Conservation (phyloP, 1,140 invertebrate species). For the Drosophila pseudoobscura region DNA sequence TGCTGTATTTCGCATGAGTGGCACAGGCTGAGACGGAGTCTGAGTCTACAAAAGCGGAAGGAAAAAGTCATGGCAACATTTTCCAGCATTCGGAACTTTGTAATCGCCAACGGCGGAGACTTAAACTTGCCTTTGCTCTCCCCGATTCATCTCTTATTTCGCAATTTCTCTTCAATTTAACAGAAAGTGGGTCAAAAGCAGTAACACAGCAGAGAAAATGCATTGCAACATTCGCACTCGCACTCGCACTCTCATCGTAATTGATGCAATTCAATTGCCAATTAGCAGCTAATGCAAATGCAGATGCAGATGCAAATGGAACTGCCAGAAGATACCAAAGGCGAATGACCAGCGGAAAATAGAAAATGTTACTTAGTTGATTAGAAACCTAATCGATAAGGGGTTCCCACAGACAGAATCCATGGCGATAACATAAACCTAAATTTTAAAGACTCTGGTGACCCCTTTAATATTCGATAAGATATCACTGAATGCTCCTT, state of each 20-base stretch:
- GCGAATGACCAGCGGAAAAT: not conserved
- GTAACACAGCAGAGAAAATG: slow-evolving; percentile 43
- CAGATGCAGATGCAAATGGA: not conserved
- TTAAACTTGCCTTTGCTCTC: slow-evolving; percentile 28
- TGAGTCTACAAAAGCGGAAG: not conserved
- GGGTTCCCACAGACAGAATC: no score
- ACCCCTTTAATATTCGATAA: no score
- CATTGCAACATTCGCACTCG: slow-evolving; percentile 29
- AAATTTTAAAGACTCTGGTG: no score
- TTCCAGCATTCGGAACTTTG: slow-evolving; percentile 36
- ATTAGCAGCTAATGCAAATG: slow-evolving; percentile 53
- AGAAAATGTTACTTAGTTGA: no score
- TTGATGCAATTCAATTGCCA: slow-evolving; percentile 69
- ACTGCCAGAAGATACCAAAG: not conserved
- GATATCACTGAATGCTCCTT: no score
- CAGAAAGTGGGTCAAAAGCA: slow-evolving; percentile 58
- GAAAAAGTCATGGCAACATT: slow-evolving; percentile 61
- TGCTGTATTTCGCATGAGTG: not conserved
- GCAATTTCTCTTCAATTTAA: slow-evolving; percentile 38
- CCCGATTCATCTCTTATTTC: slow-evolving; percentile 6
- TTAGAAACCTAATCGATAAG: no score
- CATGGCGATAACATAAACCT: no score
- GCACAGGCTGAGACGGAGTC: not conserved
- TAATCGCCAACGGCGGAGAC: not conserved
- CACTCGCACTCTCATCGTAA: slow-evolving; percentile 32